phyloP scores from a whole-genome alignment of 2,888 invertebrate species.

The Pilophorus perplexus region DNA sequence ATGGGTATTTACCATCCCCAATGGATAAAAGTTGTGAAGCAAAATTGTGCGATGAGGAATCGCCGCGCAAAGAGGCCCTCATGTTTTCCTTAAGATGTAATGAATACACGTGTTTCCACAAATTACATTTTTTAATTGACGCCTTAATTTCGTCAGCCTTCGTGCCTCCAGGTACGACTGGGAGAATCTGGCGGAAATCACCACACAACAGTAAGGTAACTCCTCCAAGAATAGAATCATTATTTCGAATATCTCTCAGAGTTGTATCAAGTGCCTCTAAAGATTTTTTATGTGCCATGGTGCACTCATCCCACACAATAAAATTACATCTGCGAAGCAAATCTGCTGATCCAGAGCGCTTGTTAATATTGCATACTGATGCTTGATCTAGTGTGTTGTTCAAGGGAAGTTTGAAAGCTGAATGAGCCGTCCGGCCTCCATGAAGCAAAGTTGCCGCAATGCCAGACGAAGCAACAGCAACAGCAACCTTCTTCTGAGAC shows the following conservation, averaged over 20 bases:
- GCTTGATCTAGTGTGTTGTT: neutral
- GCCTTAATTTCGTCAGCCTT: conserved; percentile 6
- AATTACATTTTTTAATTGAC: no score
- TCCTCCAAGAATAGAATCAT: neutral
- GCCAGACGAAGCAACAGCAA: neutral
- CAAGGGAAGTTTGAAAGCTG: neutral
- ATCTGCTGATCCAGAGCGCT: neutral
- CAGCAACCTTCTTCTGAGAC: neutral
- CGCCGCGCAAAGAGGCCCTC: no score
- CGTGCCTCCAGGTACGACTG: neutral
- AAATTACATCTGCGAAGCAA: neutral
- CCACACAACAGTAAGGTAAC: neutral
- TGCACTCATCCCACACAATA: neutral
- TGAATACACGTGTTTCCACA: no score
- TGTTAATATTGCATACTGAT: neutral
- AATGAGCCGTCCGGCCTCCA: neutral
- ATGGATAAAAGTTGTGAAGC: no score
- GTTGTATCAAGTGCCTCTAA: neutral
- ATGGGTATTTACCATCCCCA: no score
- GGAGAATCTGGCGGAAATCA: neutral
- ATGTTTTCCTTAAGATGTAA: no score
- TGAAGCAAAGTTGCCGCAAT: neutral
- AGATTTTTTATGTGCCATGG: neutral
- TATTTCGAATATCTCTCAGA: neutral
- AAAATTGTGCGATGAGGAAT: no score